Percentiles rank a stretch among this genome's conserved stretches.
Evolutionary conservation across 1,140 invertebrate species (phyloP).

Genomic region (Semibalanus balanoides): DNA sequence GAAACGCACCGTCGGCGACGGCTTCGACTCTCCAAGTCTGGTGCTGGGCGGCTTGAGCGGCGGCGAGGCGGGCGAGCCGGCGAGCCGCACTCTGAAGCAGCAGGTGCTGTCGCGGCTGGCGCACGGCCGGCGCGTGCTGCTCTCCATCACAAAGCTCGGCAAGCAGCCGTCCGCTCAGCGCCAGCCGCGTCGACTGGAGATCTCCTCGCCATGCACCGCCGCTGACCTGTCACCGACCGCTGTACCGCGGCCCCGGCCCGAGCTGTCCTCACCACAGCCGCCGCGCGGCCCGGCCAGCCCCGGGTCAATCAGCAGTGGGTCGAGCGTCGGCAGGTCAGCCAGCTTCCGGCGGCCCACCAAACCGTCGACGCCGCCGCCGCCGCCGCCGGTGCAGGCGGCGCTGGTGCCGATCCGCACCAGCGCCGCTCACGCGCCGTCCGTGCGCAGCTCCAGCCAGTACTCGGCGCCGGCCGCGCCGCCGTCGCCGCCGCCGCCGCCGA

Average conservation of each 20-base stretch:
- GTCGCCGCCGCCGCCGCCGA: neutral
- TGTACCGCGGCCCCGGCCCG: too few species aligned
- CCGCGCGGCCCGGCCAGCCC: neutral
- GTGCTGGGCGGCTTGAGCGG: conserved; percentile 1
- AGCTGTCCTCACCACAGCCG: neutral
- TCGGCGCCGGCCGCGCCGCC: neutral
- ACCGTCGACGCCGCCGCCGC: neutral
- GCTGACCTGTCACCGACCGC: too few species aligned
- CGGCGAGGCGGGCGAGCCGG: neutral
- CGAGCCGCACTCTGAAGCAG: neutral
- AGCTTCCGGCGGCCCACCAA: neutral
- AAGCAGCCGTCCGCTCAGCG: neutral
- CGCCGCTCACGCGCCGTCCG: neutral
- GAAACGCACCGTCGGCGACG: neutral
- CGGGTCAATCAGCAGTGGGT: too few species aligned
- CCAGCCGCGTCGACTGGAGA: neutral
- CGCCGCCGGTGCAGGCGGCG: neutral
- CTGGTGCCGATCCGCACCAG: conserved; percentile 2
- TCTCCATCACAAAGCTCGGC: neutral
- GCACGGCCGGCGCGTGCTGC: conserved; percentile 4
- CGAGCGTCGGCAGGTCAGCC: neutral
- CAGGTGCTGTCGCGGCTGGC: neutral
- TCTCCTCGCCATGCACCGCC: neutral
- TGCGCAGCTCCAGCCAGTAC: neutral
- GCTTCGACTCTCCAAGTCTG: neutral